Conservation (phyloP, 2,113 vertebrate genomes). For the Vidua macroura region DNA sequence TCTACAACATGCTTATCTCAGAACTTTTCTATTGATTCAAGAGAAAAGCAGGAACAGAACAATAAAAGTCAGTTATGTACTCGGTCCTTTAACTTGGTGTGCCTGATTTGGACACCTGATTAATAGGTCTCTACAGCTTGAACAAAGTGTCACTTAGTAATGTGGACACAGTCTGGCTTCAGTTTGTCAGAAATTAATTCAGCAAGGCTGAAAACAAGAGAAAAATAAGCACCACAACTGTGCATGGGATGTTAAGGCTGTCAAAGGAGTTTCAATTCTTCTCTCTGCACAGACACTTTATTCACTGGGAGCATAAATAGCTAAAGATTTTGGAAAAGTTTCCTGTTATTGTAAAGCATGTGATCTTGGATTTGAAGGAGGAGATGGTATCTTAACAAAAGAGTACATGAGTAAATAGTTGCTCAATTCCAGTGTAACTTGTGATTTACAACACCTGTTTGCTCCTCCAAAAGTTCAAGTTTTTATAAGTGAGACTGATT, state of each 20-base stretch:
- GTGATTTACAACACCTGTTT: background rate
- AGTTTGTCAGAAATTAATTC: background rate
- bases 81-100: background rate
- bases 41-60: background rate
- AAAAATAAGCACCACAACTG: background rate
- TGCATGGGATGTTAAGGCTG: background rate
- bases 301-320: background rate
- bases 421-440: background rate
- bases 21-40: conserved; percentile 26
- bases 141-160: background rate
- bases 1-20: conserved; percentile 62
- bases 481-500: background rate
- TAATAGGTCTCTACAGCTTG: background rate
- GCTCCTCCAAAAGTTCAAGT: background rate
- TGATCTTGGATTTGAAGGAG: background rate
- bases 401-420: fast-evolving
- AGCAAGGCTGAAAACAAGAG: background rate
- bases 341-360: background rate
- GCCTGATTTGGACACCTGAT: background rate
- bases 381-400: background rate
- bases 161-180: background rate
- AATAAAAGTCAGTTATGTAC: background rate
- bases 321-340: background rate
- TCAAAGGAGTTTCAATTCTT: background rate
- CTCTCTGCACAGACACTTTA: background rate